These are phyloP conservation scores for Pachyuromys duprasi DNA, from an alignment of 2,797 vertebrate species.

Conservation along the genomic window DNA sequence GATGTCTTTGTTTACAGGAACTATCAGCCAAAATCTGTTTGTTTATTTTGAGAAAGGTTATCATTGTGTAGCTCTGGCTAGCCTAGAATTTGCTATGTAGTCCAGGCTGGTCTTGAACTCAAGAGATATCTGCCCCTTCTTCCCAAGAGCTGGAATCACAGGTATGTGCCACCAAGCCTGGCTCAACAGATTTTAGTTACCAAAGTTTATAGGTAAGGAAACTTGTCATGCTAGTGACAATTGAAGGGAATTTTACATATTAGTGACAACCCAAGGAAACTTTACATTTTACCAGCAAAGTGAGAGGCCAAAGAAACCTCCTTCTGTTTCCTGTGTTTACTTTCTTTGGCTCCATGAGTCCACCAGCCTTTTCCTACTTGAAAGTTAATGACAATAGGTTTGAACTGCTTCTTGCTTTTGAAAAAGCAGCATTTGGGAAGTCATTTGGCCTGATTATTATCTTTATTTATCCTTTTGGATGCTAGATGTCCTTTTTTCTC, in stretches of 20 bases:
- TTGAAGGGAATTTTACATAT: no score
- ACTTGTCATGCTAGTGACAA: neutral
- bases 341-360: neutral
- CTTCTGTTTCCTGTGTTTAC: neutral
- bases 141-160: neutral
- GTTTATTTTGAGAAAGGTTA: neutral
- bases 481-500: neutral
- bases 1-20: neutral
- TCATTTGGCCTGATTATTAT: neutral
- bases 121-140: neutral
- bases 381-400: neutral
- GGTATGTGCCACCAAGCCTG: neutral
- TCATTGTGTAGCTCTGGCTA: neutral
- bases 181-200: neutral
- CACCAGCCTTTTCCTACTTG: neutral
- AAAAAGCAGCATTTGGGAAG: neutral
- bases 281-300: no score
- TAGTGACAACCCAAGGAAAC: no score
- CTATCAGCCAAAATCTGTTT: neutral
- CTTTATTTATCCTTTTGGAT: neutral
- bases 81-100: neutral
- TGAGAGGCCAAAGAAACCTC: neutral
- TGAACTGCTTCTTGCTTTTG: slow-evolving; percentile 28
- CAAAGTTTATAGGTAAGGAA: neutral
- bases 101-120: neutral